Evolutionary conservation across 2,888 invertebrate species (phyloP).

Genomic region (Drosophila peninsularis): DNA sequence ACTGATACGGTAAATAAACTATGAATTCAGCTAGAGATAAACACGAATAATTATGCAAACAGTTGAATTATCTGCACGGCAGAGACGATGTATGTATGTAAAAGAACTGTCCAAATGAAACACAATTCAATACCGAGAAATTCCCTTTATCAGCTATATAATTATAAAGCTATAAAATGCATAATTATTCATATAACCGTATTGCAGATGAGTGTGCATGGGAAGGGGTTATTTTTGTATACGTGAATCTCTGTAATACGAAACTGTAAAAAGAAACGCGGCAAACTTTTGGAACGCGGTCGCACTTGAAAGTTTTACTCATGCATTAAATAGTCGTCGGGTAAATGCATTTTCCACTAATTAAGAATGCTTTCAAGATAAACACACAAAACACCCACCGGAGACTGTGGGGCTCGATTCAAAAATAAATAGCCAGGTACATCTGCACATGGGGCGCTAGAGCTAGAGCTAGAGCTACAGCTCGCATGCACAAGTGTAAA

Average conservation of each 20-base stretch:
- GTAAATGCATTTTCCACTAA: slow-evolving; percentile 22
- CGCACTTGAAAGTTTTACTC: slow-evolving; percentile 18
- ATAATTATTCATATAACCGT: not conserved
- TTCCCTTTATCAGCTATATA: slow-evolving; percentile 7
- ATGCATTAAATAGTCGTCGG: not conserved
- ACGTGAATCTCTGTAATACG: slow-evolving; percentile 18
- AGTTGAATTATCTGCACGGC: slow-evolving; percentile 34
- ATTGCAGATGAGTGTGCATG: not conserved
- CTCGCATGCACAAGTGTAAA: slow-evolving; percentile 13
- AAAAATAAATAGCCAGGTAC: slow-evolving; percentile 21
- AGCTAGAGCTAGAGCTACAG: not conserved
- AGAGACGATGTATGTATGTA: slow-evolving; percentile 19
- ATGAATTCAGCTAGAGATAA: slow-evolving; percentile 14
- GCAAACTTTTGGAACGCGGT: slow-evolving; percentile 8
- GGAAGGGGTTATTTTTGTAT: not conserved
- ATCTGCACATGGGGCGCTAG: slow-evolving; percentile 6
- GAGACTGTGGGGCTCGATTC: slow-evolving; percentile 7
- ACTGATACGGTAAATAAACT: slow-evolving; percentile 31
- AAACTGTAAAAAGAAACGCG: slow-evolving; percentile 18
- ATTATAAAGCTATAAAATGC: not conserved
- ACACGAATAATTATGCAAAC: slow-evolving; percentile 40
- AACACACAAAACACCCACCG: slow-evolving; percentile 5
- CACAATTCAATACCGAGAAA: slow-evolving; percentile 38
- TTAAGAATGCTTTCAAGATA: slow-evolving; percentile 23
- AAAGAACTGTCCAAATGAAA: slow-evolving; percentile 19